phyloP scores from a whole-genome alignment of 2,113 vertebrate species.

The Stigmatopora argus region DNA sequence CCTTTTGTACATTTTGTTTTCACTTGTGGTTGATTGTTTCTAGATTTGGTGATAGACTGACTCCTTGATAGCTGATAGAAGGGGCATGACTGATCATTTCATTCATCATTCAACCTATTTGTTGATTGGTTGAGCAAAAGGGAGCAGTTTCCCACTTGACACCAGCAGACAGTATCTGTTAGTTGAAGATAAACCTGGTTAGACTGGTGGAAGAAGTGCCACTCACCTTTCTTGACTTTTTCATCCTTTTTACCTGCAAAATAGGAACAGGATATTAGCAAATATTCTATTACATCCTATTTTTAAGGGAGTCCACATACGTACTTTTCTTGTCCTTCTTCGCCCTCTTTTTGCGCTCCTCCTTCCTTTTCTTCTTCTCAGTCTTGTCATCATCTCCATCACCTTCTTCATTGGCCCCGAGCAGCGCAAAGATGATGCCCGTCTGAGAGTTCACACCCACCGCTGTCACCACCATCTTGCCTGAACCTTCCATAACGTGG shows the following conservation, averaged over 20 bases:
- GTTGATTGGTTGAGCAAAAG: too few relatives aligned
- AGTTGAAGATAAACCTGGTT: not conserved
- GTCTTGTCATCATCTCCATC: conserved; percentile 73
- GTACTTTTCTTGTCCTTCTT: conserved; percentile 61
- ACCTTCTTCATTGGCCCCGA: conserved; percentile 82
- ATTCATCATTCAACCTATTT: too few relatives aligned
- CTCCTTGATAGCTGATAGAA: not conserved
- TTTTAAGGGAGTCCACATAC: not conserved
- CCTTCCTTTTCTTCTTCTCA: conserved; percentile 46
- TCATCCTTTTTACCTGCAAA: conserved; percentile 64
- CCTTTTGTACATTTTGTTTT: too few relatives aligned
- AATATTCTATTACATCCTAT: not conserved
- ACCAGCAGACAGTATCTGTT: not conserved
- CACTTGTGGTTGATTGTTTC: not conserved
- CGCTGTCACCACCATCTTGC: conserved; percentile 90
- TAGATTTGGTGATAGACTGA: not conserved
- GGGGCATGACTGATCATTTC: too few relatives aligned
- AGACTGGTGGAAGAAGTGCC: not conserved
- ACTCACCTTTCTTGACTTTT: conserved; percentile 58
- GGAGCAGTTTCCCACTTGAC: not conserved
- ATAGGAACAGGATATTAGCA: conserved; percentile 3
- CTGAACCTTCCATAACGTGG: conserved; percentile 98
- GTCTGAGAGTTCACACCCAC: conserved; percentile 96
- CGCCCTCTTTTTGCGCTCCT: conserved; percentile 50
- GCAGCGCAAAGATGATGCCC: conserved; percentile 94